These are phyloP conservation scores for Ceyx margarethae DNA, from an alignment of 2,113 vertebrate species.

Conservation along the genomic window DNA sequence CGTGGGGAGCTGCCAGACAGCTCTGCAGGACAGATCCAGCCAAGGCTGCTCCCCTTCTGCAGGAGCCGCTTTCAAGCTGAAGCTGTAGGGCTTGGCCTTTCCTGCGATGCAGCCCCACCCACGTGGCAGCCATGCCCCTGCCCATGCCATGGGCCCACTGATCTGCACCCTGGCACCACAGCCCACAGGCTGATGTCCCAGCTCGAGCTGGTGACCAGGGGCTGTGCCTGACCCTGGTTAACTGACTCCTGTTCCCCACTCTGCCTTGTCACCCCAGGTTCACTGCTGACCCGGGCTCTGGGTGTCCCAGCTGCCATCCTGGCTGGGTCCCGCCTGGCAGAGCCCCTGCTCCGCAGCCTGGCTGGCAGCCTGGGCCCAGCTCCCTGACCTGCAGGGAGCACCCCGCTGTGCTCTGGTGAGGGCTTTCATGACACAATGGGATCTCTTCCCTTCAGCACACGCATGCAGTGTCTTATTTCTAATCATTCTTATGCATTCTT, in stretches of 20 bases:
- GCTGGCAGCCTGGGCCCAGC: neutral
- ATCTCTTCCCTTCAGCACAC: neutral
- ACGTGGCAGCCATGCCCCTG: rapidly evolving
- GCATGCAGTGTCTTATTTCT: neutral
- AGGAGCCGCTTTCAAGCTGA: neutral
- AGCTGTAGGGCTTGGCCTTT: neutral
- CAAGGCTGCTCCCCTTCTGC: neutral
- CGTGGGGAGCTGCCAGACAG: neutral
- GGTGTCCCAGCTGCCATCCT: neutral
- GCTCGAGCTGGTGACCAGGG: neutral
- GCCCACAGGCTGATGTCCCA: rapidly evolving
- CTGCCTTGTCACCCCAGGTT: rapidly evolving
- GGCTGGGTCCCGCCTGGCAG: neutral
- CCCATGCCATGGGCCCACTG: rapidly evolving
- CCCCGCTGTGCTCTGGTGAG: rapidly evolving
- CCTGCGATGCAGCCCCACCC: neutral
- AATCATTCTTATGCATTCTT: neutral
- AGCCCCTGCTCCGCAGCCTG: neutral
- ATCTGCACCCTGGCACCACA: neutral
- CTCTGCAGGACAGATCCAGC: neutral
- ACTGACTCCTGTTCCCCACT: neutral
- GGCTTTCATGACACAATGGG: neutral
- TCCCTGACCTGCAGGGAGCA: rapidly evolving
- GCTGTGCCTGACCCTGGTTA: neutral
- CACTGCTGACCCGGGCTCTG: neutral